Base-by-base conservation (phyloP, 2,888 invertebrate genomes). In the Polymixis flavicincta region DNA sequence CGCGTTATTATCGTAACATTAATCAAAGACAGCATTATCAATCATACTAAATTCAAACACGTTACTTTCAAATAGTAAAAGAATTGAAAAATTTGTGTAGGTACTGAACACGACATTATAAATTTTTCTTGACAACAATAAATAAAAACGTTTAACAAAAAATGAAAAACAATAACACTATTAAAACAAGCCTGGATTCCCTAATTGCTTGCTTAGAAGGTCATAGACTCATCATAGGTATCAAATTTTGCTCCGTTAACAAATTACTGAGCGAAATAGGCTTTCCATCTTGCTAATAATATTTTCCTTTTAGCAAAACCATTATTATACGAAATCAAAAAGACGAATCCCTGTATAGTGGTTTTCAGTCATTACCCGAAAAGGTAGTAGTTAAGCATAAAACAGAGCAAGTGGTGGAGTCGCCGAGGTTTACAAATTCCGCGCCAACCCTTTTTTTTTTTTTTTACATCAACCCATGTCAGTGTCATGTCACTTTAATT, bases 121-220 rank as follows among this genome's bases (percentile, higher is more conserved):
- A 52, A 61, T 61, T 25, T 50, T 80, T 73, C 48, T 54, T 55
- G 48, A 65, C 54, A 65, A 59, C 17, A 19, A 42, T 42, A 64
- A 67, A 68, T 22, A 57, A 72, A 45, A 71, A 64, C 1, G 9
- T 37, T 71, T 19, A 32, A 1, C 50, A n/a, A 52, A 52, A 64
- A 45, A 37, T 25, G 0, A 42, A 32, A 28, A 52, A 52, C 6
- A 57, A 45, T 25, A 8, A 25, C 50, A 25, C 50, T 57, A n/a
- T 32, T 32, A 52, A n/a, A 71, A 65, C 17, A 59, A n/a, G 28
- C 22, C 25, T 59, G 19, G 64, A n/a, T 9, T 37, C 28, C 2
- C 11, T 66, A 60, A 66, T 67, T 67, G 28, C 0, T 55, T 55
- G 22, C n/a, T 55, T 22, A 3, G 13, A 74, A 74, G 55, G n/a